Conservation (phyloP, 2,888 invertebrate species). For the Molorchus minor region DNA sequence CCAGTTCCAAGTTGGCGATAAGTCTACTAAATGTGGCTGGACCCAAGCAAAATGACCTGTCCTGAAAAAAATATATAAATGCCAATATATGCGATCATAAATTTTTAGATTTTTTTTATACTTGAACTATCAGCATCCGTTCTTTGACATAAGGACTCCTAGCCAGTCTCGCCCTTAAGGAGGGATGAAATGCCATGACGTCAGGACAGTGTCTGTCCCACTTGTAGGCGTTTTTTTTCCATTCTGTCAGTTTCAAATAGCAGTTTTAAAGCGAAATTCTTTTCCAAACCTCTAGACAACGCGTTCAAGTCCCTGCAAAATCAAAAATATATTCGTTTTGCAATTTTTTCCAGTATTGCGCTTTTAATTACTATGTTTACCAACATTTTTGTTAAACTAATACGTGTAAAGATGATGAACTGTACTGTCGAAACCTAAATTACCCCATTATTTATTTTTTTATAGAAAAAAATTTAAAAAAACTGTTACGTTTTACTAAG, state of each 20-base stretch:
- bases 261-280: slow-evolving; percentile 47
- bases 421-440: too few relatives aligned
- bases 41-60: slow-evolving; percentile 82
- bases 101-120: slow-evolving; percentile 46
- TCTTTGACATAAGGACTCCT: slow-evolving; percentile 67
- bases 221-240: slow-evolving; percentile 51
- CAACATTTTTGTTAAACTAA: too few relatives aligned
- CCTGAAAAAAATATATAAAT: slow-evolving; percentile 64
- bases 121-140: slow-evolving; percentile 69
- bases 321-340: too few relatives aligned
- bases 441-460: too few relatives aligned
- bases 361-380: too few relatives aligned
- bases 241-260: slow-evolving; percentile 45
- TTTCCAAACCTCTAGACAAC: slow-evolving; percentile 52
- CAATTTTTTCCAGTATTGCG: too few relatives aligned
- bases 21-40: slow-evolving; percentile 79
- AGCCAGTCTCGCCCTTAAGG: slow-evolving; percentile 66
- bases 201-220: slow-evolving; percentile 65
- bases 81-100: background rate
- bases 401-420: too few relatives aligned
- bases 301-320: slow-evolving; percentile 45
- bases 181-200: slow-evolving; percentile 67
- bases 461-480: too few relatives aligned
- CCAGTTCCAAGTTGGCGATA: slow-evolving; percentile 70
- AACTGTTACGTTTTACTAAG: too few relatives aligned